These are phyloP conservation scores for Danio aesculapii DNA, from an alignment of 2,797 vertebrate species.

Conservation along the genomic window DNA sequence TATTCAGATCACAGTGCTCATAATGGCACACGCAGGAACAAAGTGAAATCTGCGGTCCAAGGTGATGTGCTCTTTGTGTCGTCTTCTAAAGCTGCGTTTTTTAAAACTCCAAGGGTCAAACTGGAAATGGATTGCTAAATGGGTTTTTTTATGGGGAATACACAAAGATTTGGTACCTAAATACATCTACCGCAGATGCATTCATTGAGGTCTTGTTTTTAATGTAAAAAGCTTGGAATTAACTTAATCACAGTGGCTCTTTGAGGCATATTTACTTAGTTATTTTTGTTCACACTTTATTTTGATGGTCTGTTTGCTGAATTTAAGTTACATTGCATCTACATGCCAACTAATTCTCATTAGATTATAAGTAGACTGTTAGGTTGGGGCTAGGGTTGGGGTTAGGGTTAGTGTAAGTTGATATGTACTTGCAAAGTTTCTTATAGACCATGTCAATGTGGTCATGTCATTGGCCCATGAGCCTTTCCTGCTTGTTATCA, in stretches of 20 bases:
- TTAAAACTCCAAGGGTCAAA: not conserved
- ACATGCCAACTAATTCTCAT: no score
- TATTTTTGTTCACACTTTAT: no score
- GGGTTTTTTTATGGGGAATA: slow-evolving; percentile 20
- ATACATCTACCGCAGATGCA: not conserved
- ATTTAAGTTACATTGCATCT: no score
- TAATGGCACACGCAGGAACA: not conserved
- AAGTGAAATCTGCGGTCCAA: slow-evolving; percentile 5
- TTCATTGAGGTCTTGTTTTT: slow-evolving; percentile 29
- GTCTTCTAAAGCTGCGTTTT: slow-evolving; percentile 13
- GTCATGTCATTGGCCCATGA: no score
- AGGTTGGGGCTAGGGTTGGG: no score
- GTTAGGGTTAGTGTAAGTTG: no score
- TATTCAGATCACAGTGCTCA: not conserved
- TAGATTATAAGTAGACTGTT: no score
- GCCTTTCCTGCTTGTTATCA: no score
- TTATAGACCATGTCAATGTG: no score
- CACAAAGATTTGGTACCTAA: slow-evolving; percentile 7
- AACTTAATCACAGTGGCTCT: not conserved
- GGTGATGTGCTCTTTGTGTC: slow-evolving; percentile 8
- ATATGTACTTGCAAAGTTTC: no score
- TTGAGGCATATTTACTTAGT: slow-evolving; percentile 12
- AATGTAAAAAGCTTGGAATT: not conserved
- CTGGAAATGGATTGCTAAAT: slow-evolving; percentile 4
- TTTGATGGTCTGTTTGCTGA: no score